phyloP scores from a whole-genome alignment of 2,797 vertebrate species.

The Leptatherina wallacei region DNA sequence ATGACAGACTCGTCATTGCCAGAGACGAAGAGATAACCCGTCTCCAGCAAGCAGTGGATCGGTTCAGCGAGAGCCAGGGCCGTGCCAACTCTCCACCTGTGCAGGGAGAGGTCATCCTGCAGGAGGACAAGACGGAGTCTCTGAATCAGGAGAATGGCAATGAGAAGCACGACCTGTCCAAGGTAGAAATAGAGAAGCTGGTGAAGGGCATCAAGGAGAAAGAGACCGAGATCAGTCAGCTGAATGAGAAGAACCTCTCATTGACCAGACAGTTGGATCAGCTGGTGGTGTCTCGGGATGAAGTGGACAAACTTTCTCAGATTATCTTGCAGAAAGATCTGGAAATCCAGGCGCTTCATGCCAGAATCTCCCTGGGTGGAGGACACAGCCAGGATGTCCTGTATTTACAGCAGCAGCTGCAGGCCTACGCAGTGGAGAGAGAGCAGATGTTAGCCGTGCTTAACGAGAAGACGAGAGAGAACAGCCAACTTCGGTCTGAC shows the following conservation, averaged over 20 bases:
- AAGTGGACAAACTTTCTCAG: conserved; percentile 92
- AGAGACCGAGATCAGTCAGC: conserved; percentile 93
- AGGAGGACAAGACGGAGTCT: conserved; percentile 90
- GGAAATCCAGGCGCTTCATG: conserved; percentile 94
- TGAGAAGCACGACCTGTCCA: conserved; percentile 97
- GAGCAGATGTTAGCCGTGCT: conserved; percentile 93
- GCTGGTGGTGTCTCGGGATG: conserved; percentile 87
- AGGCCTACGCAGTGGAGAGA: conserved; percentile 90
- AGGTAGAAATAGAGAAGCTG: conserved; percentile 92
- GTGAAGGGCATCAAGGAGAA: conserved; percentile 95
- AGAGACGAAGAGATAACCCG: conserved; percentile 90
- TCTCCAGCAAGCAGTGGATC: conserved; percentile 86
- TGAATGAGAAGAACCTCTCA: conserved; percentile 94
- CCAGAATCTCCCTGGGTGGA: conserved; percentile 83
- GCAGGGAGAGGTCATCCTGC: conserved; percentile 87
- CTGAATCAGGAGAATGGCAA: conserved; percentile 91
- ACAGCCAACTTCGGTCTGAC: conserved; percentile 93
- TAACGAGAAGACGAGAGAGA: conserved; percentile 95
- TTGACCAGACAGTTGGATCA: conserved; percentile 92
- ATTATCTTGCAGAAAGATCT: conserved; percentile 94
- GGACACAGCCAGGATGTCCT: conserved; percentile 87
- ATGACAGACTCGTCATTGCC: conserved; percentile 87
- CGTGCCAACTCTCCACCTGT: conserved; percentile 72
- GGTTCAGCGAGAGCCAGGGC: conserved; percentile 80
- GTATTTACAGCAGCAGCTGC: conserved; percentile 94